Evolutionary conservation across 2,888 invertebrate genomes (phyloP).

Genomic region (Scaeva pyrastri): DNA sequence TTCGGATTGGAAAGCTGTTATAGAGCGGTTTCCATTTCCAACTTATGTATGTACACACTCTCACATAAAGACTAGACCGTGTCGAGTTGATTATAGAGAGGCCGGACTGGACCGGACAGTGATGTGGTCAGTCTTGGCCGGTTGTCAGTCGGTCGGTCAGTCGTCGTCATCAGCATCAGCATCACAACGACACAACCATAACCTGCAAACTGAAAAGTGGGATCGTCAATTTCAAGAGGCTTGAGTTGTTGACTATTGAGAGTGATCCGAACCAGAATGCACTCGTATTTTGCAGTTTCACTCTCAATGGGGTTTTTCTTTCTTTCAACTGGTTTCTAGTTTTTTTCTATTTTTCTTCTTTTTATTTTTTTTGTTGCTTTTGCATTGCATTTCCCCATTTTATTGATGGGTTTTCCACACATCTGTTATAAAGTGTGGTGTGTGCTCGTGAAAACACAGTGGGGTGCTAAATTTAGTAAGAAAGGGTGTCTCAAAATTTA

Average conservation of each 20-base stretch:
- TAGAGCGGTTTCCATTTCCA: constrained; percentile 15
- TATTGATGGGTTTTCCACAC: constrained; percentile 34
- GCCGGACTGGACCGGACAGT: background rate
- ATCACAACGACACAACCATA: too few relatives aligned
- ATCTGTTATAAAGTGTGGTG: background rate
- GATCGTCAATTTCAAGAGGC: constrained; percentile 36
- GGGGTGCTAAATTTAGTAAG: background rate
- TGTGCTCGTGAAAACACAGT: background rate
- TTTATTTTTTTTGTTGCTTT: background rate
- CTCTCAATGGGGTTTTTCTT: constrained; percentile 45
- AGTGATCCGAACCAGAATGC: constrained; percentile 2
- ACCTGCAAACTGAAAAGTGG: background rate
- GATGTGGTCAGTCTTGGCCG: background rate
- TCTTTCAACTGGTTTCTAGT: constrained; percentile 33
- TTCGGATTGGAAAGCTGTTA: constrained; percentile 47
- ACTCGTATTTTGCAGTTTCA: constrained; percentile 47
- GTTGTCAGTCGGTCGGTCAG: too few relatives aligned
- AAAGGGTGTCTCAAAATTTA: too few relatives aligned
- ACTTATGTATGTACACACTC: background rate
- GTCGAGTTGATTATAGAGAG: background rate
- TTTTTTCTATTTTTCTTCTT: too few relatives aligned
- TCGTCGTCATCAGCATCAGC: constrained; percentile 1
- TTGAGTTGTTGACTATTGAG: background rate
- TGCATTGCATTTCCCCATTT: constrained; percentile 18
- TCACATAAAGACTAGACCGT: background rate